These are phyloP conservation scores for Epinotia nisella DNA, from an alignment of 2,888 invertebrate species.

Conservation along the genomic window DNA sequence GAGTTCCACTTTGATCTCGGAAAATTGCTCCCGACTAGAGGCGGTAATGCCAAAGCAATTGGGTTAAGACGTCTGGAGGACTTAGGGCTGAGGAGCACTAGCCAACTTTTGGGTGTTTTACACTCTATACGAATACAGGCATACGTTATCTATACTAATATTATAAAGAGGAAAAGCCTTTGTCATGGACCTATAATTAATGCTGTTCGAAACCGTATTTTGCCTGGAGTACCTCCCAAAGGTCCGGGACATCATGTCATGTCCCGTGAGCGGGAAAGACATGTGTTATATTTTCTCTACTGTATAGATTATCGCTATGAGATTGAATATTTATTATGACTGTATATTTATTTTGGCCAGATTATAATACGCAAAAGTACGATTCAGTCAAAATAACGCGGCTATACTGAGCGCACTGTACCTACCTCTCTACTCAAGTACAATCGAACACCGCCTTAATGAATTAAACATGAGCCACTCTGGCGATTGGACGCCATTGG, in stretches of 20 bases:
- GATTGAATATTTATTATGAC: too few species aligned
- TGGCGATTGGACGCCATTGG: constrained; percentile 15
- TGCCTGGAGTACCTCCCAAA: too few species aligned
- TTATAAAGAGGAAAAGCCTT: too few species aligned
- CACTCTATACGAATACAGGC: background rate
- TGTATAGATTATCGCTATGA: too few species aligned
- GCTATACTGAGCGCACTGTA: background rate
- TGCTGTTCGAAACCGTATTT: too few species aligned
- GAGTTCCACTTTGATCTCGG: constrained; percentile 41
- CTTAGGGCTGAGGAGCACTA: constrained; percentile 17
- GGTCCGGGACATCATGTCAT: too few species aligned
- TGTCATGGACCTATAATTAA: too few species aligned
- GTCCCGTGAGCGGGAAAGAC: too few species aligned
- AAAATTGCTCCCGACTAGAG: constrained; percentile 28
- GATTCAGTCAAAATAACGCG: too few species aligned
- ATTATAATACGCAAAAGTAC: too few species aligned
- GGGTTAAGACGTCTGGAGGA: constrained; percentile 14
- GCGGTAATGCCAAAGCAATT: constrained; percentile 32
- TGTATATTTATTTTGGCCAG: too few species aligned
- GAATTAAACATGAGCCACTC: constrained; percentile 28
- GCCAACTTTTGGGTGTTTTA: background rate
- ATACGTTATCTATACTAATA: background rate
- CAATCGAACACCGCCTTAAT: constrained; percentile 20
- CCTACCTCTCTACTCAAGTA: constrained; percentile 21
- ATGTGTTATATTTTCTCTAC: too few species aligned